Base-by-base conservation (phyloP, 2,888 invertebrate species). In the Troides oblongomaculatus region DNA sequence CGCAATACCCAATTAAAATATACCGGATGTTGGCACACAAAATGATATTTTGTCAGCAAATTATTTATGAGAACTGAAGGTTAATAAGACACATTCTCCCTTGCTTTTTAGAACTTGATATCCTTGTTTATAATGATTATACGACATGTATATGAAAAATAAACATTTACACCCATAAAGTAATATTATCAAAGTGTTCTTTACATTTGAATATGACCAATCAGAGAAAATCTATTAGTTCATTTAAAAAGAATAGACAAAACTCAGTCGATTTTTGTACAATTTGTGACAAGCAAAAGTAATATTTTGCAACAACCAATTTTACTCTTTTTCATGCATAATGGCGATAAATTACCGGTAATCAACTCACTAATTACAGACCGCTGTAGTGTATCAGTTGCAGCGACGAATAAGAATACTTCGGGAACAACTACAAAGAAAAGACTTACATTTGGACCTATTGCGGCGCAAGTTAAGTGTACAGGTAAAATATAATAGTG, bases 361-460 rank as follows among this genome's bases (percentile, higher is more conserved):
- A 57, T 21, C 25, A 17, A 12, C 30, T 67, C 4, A 23, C 64
- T 50, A 18, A 69, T 85, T 86, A 59, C 89, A 97, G 96, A 97
- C 96, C 36, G 96, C 96, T 10, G 95, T 96, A n/a, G 96, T 97
- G 65, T 98, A 98, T 86, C 97, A 97, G 82, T 94, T 98, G 57
- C 98, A 98, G 87, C 93, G 98, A 72, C 94, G 98, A 73, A 95
- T 97, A 56, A 95, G 97, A 75, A 96, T 96, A 10, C 89, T 98
- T 18, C 94, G 98, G 64, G 98, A 98, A 83, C 98, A 99, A 84
- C 93, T 98, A 46, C 98, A 98, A 81, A 95, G 98, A 70, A 96
- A 98, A 79, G 99, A 99, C 83, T 93, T 98, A 58, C 98, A 99
- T 84, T 90, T 98, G 81, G 98, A 99, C 87, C 93, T 98, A 71